These are phyloP conservation scores for Colinus virginianus DNA, from an alignment of 2,113 vertebrate species.

Conservation along the genomic window DNA sequence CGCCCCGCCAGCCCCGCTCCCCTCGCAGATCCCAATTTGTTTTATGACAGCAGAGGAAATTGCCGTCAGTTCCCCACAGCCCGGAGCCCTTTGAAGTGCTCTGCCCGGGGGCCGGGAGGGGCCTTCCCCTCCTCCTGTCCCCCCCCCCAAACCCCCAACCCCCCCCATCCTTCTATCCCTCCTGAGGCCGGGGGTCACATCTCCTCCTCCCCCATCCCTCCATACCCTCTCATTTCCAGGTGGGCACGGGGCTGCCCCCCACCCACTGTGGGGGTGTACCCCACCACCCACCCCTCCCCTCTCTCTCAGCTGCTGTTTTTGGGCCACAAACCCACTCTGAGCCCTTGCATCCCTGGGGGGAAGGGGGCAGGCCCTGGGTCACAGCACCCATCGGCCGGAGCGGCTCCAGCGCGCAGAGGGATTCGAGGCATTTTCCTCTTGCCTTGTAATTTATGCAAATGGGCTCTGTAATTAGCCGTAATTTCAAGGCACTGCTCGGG, in stretches of 20 bases:
- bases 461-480: conserved; percentile 86
- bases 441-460: conserved; percentile 85
- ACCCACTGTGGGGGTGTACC: not conserved
- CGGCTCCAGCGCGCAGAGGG: conserved; percentile 78
- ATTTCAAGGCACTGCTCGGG: conserved; percentile 84
- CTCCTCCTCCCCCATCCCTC: not conserved
- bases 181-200: not conserved
- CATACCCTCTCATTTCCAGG: not conserved
- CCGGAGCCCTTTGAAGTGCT: conserved; percentile 2
- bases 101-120: not conserved
- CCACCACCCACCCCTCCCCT: not conserved
- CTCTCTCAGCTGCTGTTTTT: not conserved
- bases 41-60: conserved; percentile 47
- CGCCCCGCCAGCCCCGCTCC: not conserved
- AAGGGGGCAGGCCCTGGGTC: not conserved
- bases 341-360: not conserved
- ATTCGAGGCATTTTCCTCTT: conserved; percentile 82
- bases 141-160: not conserved
- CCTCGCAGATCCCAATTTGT: not conserved
- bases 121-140: not conserved
- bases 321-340: not conserved
- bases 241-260: not conserved
- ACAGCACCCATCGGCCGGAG: not conserved
- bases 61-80: not conserved
- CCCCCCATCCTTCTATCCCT: not conserved